Base-by-base conservation (phyloP, 2,113 vertebrate genomes). In the Tupaia chinensis region DNA sequence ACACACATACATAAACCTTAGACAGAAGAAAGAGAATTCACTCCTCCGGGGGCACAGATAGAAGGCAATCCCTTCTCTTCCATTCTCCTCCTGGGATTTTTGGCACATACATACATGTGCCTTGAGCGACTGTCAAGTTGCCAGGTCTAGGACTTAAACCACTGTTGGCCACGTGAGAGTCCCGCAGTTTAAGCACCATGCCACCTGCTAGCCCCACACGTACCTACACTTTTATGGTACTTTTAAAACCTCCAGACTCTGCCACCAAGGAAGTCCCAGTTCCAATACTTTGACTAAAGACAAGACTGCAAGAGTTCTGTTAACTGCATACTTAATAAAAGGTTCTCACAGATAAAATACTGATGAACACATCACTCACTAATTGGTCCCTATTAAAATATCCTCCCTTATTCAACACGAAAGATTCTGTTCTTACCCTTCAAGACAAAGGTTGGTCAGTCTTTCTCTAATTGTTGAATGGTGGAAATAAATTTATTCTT, bases 261-360 rank as follows among this genome's bases (percentile, higher is more conserved):
- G 56, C 58, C n/a, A 81, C 32, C 25, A 15, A 56, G 63, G 73
- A 91, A 84, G 60, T 6, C 22, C 89, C 5, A 66, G 15, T 85
- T 87, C 44, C 44, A 44, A 65, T 60, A 89, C n/a, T 22, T 7
- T 53, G 69, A 70, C 61, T 54, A 76, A 79, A 80, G 22, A 72
- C 56, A 84, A 88, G 11, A 86, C 5, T 70, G 53, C 5, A 15
- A 73, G 8, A 77, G 27, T 77, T 78, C 17, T 15, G 68, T 78
- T 73, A 87, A 17, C 23, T 90, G 66, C 86, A 69, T 66, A 68
- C 72, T 87, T 5, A 91, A 56, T 44, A 25, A 60, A 81, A 92
- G 44, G 63, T 72, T 95, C 7, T 85, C 58, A 81, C 6, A 82
- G 25, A 86, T 77, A 85, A 93, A 95, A 91, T 60, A 94, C 6